These are phyloP conservation scores for Cottoperca gobio DNA, from an alignment of 2,797 vertebrate species.

Conservation along the genomic window DNA sequence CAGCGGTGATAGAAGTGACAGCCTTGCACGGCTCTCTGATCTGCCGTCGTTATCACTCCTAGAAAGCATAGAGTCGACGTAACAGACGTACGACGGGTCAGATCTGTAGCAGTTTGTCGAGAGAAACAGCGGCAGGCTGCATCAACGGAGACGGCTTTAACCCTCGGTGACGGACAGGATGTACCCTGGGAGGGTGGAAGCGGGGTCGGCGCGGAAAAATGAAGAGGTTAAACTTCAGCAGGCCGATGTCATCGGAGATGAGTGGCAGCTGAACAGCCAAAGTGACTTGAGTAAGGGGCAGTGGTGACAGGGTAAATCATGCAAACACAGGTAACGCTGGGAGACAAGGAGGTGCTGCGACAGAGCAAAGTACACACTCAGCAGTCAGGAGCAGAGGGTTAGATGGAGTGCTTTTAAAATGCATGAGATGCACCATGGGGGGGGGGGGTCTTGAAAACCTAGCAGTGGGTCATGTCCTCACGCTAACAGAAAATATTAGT, in stretches of 20 bases:
- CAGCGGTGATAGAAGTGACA: conserved; percentile 24
- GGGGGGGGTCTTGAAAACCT: conserved; percentile 23
- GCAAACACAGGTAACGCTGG: conserved; percentile 47
- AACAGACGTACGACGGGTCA: conserved; percentile 50
- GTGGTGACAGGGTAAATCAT: conserved; percentile 46
- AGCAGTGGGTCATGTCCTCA: conserved; percentile 41
- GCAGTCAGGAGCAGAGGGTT: conserved; percentile 59
- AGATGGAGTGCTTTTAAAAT: conserved; percentile 64
- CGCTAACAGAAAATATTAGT: conserved; percentile 16
- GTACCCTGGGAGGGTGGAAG: neutral
- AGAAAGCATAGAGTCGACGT: conserved; percentile 26
- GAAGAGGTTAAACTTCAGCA: conserved; percentile 32
- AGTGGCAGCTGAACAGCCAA: conserved; percentile 54
- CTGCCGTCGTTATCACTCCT: conserved; percentile 33
- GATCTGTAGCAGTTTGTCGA: conserved; percentile 35
- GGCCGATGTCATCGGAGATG: conserved; percentile 63
- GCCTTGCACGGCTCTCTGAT: conserved; percentile 9
- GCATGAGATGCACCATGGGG: conserved; percentile 56
- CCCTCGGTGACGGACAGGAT: conserved; percentile 41
- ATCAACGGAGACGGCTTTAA: conserved; percentile 39
- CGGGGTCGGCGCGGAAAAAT: neutral
- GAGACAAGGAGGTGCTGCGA: conserved; percentile 62
- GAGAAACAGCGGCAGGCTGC: conserved; percentile 14
- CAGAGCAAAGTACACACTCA: conserved; percentile 65
- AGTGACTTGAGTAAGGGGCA: conserved; percentile 32